These are phyloP conservation scores for Drosophila repleta DNA, from an alignment of 1,140 invertebrate genomes.

Conservation along the genomic window DNA sequence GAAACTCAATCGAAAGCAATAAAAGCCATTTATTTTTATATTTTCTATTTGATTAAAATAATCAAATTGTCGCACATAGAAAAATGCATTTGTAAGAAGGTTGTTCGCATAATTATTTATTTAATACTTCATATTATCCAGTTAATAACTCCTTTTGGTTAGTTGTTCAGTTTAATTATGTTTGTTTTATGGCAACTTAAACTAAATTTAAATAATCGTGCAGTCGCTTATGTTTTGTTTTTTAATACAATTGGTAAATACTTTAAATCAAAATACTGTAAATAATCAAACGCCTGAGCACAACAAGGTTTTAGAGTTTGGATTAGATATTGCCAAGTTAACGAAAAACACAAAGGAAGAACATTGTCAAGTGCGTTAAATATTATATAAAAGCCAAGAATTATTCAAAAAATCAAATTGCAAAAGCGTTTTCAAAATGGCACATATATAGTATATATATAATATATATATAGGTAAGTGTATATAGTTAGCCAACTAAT, in stretches of 20 bases:
- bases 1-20: conserved; percentile 1
- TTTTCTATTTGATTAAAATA: background rate
- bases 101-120: conserved; percentile 47
- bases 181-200: conserved; percentile 30
- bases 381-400: conserved; percentile 17
- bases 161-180: conserved; percentile 11
- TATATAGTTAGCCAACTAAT: conserved; percentile 37
- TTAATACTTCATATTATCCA: conserved; percentile 29
- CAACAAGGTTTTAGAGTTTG: conserved; percentile 11
- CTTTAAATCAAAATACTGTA: conserved; percentile 14
- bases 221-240: conserved; percentile 21
- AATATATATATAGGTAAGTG: conserved; percentile 16
- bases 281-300: background rate
- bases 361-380: conserved; percentile 4
- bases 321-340: background rate
- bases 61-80: conserved; percentile 6
- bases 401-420: conserved; percentile 20
- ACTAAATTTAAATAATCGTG: conserved; percentile 44
- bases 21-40: conserved; percentile 9
- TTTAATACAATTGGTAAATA: conserved; percentile 22
- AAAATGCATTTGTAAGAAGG: conserved; percentile 43
- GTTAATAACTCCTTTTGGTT: conserved; percentile 28
- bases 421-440: conserved; percentile 22
- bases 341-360: conserved; percentile 3
- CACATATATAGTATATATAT: conserved; percentile 27